Evolutionary conservation across 1,140 invertebrate species (phyloP), one percentile per base, ranked within the genome.

Genomic region (Zaprionus ghesquierei): DNA sequence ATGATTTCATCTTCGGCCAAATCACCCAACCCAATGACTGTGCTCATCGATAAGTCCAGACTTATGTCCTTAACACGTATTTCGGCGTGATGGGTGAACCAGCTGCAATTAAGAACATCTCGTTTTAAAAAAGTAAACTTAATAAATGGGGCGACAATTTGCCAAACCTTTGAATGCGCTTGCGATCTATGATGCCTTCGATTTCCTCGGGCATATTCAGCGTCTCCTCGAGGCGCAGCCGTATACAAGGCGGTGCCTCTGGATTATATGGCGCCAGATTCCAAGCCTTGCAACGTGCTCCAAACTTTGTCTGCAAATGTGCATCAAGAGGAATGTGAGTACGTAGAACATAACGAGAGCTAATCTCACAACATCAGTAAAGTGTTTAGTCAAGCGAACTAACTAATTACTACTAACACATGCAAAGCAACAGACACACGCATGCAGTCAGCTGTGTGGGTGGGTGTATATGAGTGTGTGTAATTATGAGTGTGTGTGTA

Each of bases 1-100:
- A 96, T 93, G 29, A 97, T 94, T 93, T 98, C 97, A 92, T 98
- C 97, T 90, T 98, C 97, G 4, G 96, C 93, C 49, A 98, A 94
- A 90, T 98, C 97, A 0, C 95, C 93, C 0, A 98, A 90, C 6
- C 95, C 96, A 27, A 95, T 94, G 0, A 97, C 93, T 5, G 96
- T 96, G 84, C 96, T 97, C 95, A 97, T 97, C 18, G 95, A 95
- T 44, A 98, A 93, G 18, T 94, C 93, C 69, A 97, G 91, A 61
- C 93, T 93, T 51, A 97, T 92, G 86, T 97, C 95, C 23, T 93
- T 92, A 0, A 97, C 93, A 56, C 94, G 93, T 8, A 95, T 94
- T 38, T 95, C 94, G 5, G 97, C 86, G 46, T 94, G 73, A 72
- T 93, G 92, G n/a, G 79, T 80, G 46, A 92, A 91, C 92, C 92